phyloP scores from a whole-genome alignment of 1,140 invertebrate genomes.

The Uloborus diversus region DNA sequence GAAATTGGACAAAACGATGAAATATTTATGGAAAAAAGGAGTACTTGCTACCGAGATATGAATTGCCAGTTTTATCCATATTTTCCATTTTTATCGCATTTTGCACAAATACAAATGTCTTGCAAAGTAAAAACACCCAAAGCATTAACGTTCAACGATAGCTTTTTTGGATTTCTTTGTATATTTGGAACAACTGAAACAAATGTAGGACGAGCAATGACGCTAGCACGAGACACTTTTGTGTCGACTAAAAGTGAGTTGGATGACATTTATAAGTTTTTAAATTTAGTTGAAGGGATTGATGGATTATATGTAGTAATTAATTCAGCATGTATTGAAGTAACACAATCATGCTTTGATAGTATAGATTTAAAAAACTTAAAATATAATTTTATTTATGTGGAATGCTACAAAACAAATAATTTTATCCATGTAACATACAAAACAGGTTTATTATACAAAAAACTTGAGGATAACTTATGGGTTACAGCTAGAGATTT shows the following conservation, averaged over 20 bases:
- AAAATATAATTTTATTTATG: conserved; percentile 3
- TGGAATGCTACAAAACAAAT: conserved; percentile 20
- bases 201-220: conserved; percentile 29
- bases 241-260: not conserved
- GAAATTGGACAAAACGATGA: conserved; percentile 32
- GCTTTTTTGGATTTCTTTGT: conserved; percentile 41
- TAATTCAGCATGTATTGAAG: conserved; percentile 24
- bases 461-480: conserved; percentile 4
- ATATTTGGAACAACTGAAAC: conserved; percentile 29
- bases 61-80: conserved; percentile 13
- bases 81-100: conserved; percentile 16
- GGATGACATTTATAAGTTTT: not conserved
- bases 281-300: not conserved
- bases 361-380: not conserved
- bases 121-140: conserved; percentile 19
- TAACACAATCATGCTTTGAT: not conserved
- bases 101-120: conserved; percentile 31
- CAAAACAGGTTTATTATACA: conserved; percentile 14
- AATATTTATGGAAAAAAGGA: conserved; percentile 40
- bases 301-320: conserved; percentile 14
- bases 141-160: not conserved
- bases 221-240: conserved; percentile 14
- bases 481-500: conserved; percentile 21
- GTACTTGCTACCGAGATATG: conserved; percentile 17
- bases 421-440: conserved; percentile 25